Evolutionary conservation across 1,140 invertebrate species (phyloP).

Genomic region (Zaprionus vittiger): DNA sequence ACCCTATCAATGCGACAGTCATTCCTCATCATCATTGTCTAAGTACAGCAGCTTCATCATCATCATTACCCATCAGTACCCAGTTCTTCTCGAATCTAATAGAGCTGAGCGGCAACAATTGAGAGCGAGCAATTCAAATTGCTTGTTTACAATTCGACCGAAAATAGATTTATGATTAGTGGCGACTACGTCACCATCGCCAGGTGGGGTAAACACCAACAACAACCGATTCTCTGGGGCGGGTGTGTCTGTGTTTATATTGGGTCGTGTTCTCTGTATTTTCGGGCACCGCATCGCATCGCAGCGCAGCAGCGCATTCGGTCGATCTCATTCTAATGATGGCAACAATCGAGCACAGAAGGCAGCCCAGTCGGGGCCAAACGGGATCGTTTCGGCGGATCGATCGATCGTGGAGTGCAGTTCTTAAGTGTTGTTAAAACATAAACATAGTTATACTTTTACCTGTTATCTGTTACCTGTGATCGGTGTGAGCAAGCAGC

Average conservation of each 20-base stretch:
- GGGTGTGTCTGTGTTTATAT: constrained; percentile 54
- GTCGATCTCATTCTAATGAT: constrained; percentile 67
- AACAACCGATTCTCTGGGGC: constrained; percentile 7
- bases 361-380: constrained; percentile 53
- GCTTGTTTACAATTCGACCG: constrained; percentile 66
- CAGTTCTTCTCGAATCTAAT: constrained; percentile 10
- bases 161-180: constrained; percentile 80
- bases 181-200: constrained; percentile 77
- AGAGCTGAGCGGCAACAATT: constrained; percentile 60
- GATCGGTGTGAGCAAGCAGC: constrained; percentile 52
- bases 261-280: constrained; percentile 29
- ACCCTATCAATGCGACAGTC: constrained; percentile 57
- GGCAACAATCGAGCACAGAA: constrained; percentile 67
- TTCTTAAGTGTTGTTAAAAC: constrained; percentile 35
- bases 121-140: constrained; percentile 62
- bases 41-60: constrained; percentile 50
- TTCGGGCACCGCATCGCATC: constrained; percentile 57
- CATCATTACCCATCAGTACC: neutral
- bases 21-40: constrained; percentile 48
- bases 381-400: constrained; percentile 11
- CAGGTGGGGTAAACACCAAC: constrained; percentile 58
- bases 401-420: constrained; percentile 27
- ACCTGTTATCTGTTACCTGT: constrained; percentile 46
- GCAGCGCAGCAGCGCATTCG: constrained; percentile 47
- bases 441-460: constrained; percentile 30